phyloP scores from a whole-genome alignment of 2,797 vertebrate genomes.

The Chelmon rostratus region DNA sequence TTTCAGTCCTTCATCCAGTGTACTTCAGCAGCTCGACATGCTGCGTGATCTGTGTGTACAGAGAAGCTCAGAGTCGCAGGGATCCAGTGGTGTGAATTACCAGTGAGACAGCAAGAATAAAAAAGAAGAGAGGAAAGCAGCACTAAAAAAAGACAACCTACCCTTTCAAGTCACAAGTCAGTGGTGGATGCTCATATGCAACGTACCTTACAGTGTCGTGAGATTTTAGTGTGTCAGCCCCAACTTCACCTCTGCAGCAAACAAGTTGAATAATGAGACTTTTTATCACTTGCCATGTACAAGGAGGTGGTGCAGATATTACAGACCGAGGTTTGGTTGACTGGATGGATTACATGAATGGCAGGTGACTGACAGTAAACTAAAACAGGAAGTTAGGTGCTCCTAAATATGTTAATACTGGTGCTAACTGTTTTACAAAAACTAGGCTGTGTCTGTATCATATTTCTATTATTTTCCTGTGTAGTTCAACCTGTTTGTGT shows the following conservation, averaged over 20 bases:
- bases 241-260: neutral
- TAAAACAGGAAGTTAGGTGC: neutral
- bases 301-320: neutral
- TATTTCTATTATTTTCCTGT: conserved; percentile 12
- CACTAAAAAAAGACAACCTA: conserved; percentile 19
- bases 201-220: neutral
- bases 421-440: conserved; percentile 11
- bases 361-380: conserved; percentile 22
- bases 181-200: neutral
- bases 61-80: conserved; percentile 38
- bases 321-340: conserved; percentile 17
- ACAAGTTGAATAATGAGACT: neutral
- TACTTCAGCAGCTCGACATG: conserved; percentile 35
- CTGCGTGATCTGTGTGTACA: conserved; percentile 19
- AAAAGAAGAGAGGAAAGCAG: conserved; percentile 18
- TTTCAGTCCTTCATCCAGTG: conserved; percentile 48
- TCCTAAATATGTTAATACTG: conserved; percentile 31
- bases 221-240: neutral
- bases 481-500: neutral
- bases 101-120: neutral
- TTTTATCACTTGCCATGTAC: neutral
- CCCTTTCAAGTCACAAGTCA: neutral
- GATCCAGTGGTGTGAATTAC: conserved; percentile 40
- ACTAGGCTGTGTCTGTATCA: neutral
- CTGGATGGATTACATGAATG: conserved; percentile 43